Percentiles rank a stretch among this genome's conserved stretches.
These are phyloP conservation scores for Emmelina monodactyla DNA, from an alignment of 2,888 invertebrate genomes.

Conservation along the genomic window DNA sequence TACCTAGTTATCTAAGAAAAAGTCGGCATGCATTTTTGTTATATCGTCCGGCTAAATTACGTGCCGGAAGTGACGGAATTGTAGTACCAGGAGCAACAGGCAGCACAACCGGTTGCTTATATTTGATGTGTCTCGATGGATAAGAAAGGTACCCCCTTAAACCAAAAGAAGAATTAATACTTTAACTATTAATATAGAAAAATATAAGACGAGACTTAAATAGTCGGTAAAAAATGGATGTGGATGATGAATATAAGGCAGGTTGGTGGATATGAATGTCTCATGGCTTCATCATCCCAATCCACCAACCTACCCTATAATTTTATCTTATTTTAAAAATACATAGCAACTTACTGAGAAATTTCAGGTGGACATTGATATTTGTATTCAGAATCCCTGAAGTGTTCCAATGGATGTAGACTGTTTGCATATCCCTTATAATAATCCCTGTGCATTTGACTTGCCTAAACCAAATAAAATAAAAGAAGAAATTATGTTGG, in stretches of 20 bases:
- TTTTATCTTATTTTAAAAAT: too few relatives aligned
- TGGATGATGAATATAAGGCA: too few relatives aligned
- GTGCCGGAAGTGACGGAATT: constrained; percentile 60
- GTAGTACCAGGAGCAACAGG: constrained; percentile 58
- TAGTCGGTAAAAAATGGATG: too few relatives aligned
- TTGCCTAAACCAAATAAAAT: too few relatives aligned
- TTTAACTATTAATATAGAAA: too few relatives aligned
- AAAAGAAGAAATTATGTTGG: too few relatives aligned
- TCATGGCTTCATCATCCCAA: too few relatives aligned
- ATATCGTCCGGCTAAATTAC: constrained; percentile 64
- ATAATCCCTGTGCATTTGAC: constrained; percentile 68
- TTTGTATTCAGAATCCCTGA: constrained; percentile 49
- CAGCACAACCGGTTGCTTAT: constrained; percentile 66
- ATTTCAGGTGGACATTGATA: constrained; percentile 67
- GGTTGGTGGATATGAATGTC: too few relatives aligned
- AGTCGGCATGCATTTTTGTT: constrained; percentile 61
- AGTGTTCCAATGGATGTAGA: constrained; percentile 66
- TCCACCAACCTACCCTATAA: too few relatives aligned
- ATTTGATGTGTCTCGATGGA: constrained; percentile 64
- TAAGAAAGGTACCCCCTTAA: constrained; percentile 64
- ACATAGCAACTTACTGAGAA: constrained; percentile 59
- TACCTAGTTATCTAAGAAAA: constrained; percentile 37
- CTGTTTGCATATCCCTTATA: constrained; percentile 67
- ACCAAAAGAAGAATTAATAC: too few relatives aligned
- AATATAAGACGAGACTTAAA: too few relatives aligned